Conservation (phyloP, 2,888 invertebrate species). For the Coenonympha arcania region DNA sequence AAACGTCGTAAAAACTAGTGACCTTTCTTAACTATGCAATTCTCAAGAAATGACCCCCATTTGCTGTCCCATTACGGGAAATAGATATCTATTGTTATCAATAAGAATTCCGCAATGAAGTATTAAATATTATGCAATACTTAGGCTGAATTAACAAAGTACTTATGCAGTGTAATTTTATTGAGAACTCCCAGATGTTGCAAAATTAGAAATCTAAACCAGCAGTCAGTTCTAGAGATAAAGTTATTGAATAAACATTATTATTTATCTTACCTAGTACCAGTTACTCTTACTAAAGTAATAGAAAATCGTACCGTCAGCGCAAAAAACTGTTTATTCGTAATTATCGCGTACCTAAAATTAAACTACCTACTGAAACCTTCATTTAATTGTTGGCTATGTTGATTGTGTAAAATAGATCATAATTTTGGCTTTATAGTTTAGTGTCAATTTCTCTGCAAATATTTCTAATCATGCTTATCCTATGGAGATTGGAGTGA, state of each 20-base stretch:
- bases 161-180: neutral
- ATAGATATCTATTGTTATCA: neutral
- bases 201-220: conserved; percentile 4
- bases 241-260: conserved; percentile 3
- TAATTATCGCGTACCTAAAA: no score
- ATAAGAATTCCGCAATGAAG: neutral
- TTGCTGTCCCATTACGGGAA: no score
- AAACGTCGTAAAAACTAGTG: neutral
- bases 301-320: neutral
- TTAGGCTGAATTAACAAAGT: neutral
- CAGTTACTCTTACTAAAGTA: neutral
- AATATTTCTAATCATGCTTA: no score
- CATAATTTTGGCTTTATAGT: no score
- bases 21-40: neutral
- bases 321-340: no score
- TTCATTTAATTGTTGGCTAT: no score
- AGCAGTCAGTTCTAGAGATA: neutral
- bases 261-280: neutral
- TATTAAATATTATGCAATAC: no score
- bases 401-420: no score
- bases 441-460: no score
- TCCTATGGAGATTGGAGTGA: no score
- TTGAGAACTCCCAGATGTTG: neutral
- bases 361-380: no score
- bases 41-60: neutral